A percentile compares a stretch with the other conserved stretches of the same genome.
Conservation (phyloP, 2,888 invertebrate species). For the Pterostichus niger region DNA sequence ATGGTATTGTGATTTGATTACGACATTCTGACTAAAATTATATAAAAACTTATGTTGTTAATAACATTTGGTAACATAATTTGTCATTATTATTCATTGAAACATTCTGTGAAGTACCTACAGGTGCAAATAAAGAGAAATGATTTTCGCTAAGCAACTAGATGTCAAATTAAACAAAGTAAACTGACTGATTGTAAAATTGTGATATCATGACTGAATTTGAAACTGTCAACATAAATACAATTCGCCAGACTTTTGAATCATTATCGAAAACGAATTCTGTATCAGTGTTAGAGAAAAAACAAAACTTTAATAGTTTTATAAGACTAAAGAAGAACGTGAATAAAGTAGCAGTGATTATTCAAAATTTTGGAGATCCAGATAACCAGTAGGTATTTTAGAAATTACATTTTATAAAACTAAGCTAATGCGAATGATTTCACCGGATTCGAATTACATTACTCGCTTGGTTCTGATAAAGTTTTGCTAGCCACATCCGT, state of each 20-base stretch:
- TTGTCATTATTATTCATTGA: no score
- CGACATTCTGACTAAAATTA: background rate
- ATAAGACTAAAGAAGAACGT: slow-evolving; percentile 53
- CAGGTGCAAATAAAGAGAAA: background rate
- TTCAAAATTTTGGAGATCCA: slow-evolving; percentile 33
- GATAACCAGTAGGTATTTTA: slow-evolving; percentile 41
- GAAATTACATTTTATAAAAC: slow-evolving; percentile 37
- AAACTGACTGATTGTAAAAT: slow-evolving; percentile 2
- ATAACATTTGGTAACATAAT: no score
- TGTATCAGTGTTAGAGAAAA: background rate
- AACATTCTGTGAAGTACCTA: background rate
- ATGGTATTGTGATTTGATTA: slow-evolving; percentile 27
- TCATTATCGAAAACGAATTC: slow-evolving; percentile 19
- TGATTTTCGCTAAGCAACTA: slow-evolving; percentile 6
- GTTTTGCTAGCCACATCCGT: slow-evolving; percentile 59
- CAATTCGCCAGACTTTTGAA: slow-evolving; percentile 46
- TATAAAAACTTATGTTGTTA: no score
- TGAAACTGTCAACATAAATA: slow-evolving; percentile 32
- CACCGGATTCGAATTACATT: slow-evolving; percentile 51
- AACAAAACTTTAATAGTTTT: slow-evolving; percentile 9
- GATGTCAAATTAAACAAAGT: background rate
- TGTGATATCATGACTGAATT: slow-evolving; percentile 20
- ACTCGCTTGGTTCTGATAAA: slow-evolving; percentile 23
- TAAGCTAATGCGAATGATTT: slow-evolving; percentile 52
- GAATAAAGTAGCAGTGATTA: slow-evolving; percentile 33